Base-by-base conservation (phyloP, 2,888 invertebrate genomes). In the Sinohyriopsis cumingii region DNA sequence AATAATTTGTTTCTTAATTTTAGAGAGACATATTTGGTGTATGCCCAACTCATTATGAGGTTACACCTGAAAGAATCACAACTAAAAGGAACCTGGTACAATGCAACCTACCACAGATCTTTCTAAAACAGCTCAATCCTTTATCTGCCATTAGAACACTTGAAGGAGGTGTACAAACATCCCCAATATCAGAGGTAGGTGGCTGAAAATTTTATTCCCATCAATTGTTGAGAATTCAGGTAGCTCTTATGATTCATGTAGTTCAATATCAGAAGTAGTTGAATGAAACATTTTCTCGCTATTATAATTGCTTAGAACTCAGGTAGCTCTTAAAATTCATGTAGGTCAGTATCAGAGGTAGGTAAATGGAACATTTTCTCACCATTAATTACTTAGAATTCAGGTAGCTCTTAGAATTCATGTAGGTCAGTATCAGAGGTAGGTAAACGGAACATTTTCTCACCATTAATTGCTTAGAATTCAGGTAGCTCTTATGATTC, bases 11-110 rank as follows among this genome's bases (percentile, higher is more conserved):
- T 20, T 20, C 55, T 28, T 62, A 25, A 20, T 68, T 71, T 19
- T 70, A 84, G 82, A 67, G 63, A 24, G 82, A 82, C 60, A 64
- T 83, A 19, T 81, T 82, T 73, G 84, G 84, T 24, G 56, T 33
- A 18, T 84, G 84, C 69, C 73, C 76, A 22, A 73, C 78, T 3
- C 62, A 67, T 12, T 76, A 83, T 45, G 56, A 59, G 1, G 70
- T 69, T 15, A 54, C 63, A 15, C 63, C 66, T 6, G 67, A 70
- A 22, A 71, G 55, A 1, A 59, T 80, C 4, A 61, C 55, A 33
- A 81, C 82, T 1, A 55, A 68, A 25, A 64, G 78, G 33, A 78
- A 83, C 71, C 59, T 84, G 7, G 70, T 69, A 12, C 33, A 71
- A n/a, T 84, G 84, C 68, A 55, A 72, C 5, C 69, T 84, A 56